Evolutionary conservation across 2,797 vertebrate species (phyloP).

Genomic region (Eulemur coronatus): DNA sequence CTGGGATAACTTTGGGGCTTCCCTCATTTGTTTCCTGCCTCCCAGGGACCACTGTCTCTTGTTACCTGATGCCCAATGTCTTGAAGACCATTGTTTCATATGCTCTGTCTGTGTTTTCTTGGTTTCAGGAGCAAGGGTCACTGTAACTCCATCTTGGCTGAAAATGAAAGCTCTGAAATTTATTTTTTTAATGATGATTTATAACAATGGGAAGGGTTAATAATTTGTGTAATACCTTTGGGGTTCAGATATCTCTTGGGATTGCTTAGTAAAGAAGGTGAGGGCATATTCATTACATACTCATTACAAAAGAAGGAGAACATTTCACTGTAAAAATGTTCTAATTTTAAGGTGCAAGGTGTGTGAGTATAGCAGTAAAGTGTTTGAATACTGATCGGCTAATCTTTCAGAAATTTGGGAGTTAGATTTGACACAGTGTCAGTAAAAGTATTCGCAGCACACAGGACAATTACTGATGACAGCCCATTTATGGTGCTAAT

Average conservation of each 20-base stretch:
- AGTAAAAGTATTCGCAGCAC: not conserved
- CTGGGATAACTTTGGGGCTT: not conserved
- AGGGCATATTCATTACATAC: not conserved
- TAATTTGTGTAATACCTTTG: not conserved
- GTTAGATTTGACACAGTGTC: conserved; percentile 44
- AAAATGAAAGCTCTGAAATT: not conserved
- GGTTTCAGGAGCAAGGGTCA: not conserved
- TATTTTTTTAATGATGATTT: conserved; percentile 5
- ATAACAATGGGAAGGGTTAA: not conserved
- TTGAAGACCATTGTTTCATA: not conserved
- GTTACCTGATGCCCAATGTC: not conserved
- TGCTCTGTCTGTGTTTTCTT: not conserved
- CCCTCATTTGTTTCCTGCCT: not conserved
- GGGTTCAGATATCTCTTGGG: not conserved
- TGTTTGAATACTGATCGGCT: not conserved
- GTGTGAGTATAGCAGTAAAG: not conserved
- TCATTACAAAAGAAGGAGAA: conserved; percentile 13
- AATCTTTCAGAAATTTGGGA: conserved; percentile 50
- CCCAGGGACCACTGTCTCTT: not conserved
- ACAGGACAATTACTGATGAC: conserved; percentile 24
- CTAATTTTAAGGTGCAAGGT: not conserved
- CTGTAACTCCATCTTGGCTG: not conserved
- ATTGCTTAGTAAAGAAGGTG: not conserved
- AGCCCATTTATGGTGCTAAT: conserved; percentile 41
- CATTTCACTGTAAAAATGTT: not conserved